A percentile compares a stretch with the other conserved stretches of the same genome.
Conservation (phyloP, 2,113 vertebrate species). For the Ctenomys sociabilis region DNA sequence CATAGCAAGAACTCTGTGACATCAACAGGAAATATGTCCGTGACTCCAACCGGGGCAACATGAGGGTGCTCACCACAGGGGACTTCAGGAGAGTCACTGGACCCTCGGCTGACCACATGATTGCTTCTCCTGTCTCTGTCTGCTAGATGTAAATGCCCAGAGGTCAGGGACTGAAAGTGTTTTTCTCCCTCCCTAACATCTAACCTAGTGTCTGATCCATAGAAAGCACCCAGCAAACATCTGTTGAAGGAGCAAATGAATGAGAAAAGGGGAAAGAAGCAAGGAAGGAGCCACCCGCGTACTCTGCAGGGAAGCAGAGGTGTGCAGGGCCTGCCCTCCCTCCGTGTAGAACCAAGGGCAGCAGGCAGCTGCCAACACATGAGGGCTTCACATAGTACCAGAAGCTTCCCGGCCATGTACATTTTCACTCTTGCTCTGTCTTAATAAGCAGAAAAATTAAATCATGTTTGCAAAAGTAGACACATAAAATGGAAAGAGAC, state of each 20-base stretch:
- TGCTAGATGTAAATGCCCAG: not conserved
- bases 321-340: too few species aligned
- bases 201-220: not conserved
- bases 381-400: not conserved
- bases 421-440: not conserved
- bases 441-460: not conserved
- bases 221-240: not conserved
- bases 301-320: not conserved
- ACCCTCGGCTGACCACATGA: not conserved
- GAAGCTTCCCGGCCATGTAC: accelerated
- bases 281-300: not conserved
- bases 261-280: not conserved
- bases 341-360: not conserved
- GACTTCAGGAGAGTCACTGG: not conserved
- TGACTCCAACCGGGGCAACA: not conserved
- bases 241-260: not conserved
- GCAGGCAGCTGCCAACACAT: not conserved
- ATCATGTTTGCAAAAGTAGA: not conserved
- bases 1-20: not conserved
- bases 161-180: not conserved
- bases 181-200: not conserved
- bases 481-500: not conserved
- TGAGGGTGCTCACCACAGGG: not conserved
- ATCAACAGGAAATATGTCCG: not conserved
- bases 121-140: not conserved